These are phyloP conservation scores for Oreochromis aureus DNA, from an alignment of 2,113 vertebrate species.

Conservation along the genomic window DNA sequence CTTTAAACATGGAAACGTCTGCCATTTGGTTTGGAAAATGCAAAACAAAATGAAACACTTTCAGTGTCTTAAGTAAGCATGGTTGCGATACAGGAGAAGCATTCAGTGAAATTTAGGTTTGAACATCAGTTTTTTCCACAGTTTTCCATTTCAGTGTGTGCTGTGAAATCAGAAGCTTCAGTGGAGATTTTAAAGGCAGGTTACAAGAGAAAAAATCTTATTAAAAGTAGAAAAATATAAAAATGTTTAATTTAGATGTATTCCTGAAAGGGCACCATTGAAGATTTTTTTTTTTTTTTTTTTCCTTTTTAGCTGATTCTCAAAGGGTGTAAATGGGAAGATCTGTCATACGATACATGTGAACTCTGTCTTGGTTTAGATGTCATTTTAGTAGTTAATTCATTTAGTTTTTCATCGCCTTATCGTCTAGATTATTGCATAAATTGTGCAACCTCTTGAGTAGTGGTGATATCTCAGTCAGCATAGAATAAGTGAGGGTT, in stretches of 20 bases:
- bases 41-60: not conserved
- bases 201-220: not conserved
- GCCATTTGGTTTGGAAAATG: not conserved
- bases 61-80: not conserved
- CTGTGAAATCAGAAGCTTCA: not conserved
- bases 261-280: not conserved
- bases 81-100: not conserved
- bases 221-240: not conserved
- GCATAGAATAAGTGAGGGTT: not conserved
- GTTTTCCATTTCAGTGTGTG: not conserved
- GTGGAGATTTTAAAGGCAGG: not conserved
- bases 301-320: not conserved
- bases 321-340: not conserved
- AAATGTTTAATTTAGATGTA: not conserved
- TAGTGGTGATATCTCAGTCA: not conserved
- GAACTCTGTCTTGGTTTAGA: not conserved
- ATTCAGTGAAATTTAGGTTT: not conserved
- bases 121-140: not conserved
- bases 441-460: not conserved
- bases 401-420: not conserved
- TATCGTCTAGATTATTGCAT: not conserved
- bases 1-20: not conserved
- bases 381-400: not conserved
- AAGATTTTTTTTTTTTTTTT: not conserved
- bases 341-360: not conserved